Percentiles rank a stretch among this genome's conserved stretches.
Conservation (phyloP, 2,113 vertebrate species). For the Amblyornis subalaris region DNA sequence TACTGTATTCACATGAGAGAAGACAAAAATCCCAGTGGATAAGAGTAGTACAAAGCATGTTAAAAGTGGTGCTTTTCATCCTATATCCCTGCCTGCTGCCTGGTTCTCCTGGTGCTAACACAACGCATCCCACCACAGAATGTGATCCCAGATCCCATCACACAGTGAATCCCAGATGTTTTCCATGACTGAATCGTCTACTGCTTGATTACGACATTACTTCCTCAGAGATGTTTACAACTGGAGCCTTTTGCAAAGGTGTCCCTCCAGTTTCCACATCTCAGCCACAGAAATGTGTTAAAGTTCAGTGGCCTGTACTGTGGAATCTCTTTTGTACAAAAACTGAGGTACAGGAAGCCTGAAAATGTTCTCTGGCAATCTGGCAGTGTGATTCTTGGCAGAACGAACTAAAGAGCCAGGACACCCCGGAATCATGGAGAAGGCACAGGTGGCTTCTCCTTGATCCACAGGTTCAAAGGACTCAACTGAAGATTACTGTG, state of each 20-base stretch:
- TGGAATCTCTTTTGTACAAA: not conserved
- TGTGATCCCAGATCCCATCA: not conserved
- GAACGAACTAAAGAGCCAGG: not conserved
- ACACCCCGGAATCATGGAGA: not conserved
- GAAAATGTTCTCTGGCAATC: not conserved
- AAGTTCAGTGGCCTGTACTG: not conserved
- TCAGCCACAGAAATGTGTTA: not conserved
- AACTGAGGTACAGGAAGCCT: not conserved
- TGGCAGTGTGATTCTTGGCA: not conserved
- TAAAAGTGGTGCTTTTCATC: not conserved
- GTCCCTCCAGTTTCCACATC: not conserved
- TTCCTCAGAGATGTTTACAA: not conserved
- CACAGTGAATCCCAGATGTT: not conserved
- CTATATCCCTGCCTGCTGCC: not conserved
- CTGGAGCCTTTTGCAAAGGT: not conserved
- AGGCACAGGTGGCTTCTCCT: not conserved
- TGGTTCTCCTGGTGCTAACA: not conserved
- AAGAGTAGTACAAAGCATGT: not conserved
- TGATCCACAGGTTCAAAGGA: not conserved
- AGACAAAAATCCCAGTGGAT: fast-evolving
- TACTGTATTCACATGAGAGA: not conserved
- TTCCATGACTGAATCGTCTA: not conserved
- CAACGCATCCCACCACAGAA: not conserved
- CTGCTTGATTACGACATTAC: not conserved
- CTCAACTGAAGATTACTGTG: not conserved